These are phyloP conservation scores for Callionymus lyra DNA, from an alignment of 2,113 vertebrate genomes.

Conservation along the genomic window DNA sequence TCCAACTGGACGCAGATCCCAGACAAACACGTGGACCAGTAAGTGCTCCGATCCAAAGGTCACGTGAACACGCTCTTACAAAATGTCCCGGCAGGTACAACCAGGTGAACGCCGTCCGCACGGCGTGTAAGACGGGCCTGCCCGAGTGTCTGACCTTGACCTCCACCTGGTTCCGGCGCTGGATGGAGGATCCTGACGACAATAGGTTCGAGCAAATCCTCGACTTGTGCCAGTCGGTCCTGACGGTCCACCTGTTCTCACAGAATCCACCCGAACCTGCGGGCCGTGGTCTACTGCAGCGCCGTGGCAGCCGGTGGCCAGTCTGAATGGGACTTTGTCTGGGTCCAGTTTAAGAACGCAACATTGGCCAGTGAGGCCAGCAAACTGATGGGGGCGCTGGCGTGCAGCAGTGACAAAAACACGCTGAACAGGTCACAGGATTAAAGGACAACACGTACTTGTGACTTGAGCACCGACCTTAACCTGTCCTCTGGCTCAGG, in stretches of 20 bases:
- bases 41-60: constrained; percentile 42
- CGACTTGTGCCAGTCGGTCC: background rate
- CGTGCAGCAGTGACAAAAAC: constrained; percentile 65
- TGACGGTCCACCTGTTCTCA: background rate
- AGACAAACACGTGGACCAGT: constrained; percentile 68
- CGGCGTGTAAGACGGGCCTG: constrained; percentile 71
- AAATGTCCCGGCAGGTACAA: constrained; percentile 70
- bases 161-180: constrained; percentile 8
- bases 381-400: constrained; percentile 71
- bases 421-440: constrained; percentile 70
- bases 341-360: constrained; percentile 62
- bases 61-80: background rate
- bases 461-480: background rate
- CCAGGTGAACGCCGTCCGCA: constrained; percentile 72
- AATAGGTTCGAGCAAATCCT: constrained; percentile 63
- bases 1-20: constrained; percentile 2
- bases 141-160: constrained; percentile 47
- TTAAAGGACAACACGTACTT: background rate
- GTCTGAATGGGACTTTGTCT: constrained; percentile 76
- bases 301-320: constrained; percentile 65
- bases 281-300: constrained; percentile 79
- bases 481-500: constrained; percentile 24
- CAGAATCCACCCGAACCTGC: constrained; percentile 79
- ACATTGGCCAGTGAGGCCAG: constrained; percentile 70
- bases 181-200: fast-evolving